Evolutionary conservation across 2,888 invertebrate species (phyloP).

Genomic region (Synanthedon andrenaeformis): DNA sequence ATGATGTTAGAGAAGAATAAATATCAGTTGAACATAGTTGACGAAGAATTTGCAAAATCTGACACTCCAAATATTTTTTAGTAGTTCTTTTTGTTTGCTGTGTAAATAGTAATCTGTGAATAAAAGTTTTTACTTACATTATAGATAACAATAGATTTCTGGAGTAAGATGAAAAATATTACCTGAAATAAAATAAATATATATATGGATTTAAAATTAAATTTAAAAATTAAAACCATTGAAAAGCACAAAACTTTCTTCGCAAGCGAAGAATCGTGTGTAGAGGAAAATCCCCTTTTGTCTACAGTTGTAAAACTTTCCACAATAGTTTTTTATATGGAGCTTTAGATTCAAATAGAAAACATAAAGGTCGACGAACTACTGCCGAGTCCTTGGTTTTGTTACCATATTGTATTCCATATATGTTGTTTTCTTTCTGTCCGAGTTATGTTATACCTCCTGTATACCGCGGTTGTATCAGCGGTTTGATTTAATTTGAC

Average conservation of each 20-base stretch:
- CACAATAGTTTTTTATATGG: conserved; percentile 9
- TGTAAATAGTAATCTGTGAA: too few relatives aligned
- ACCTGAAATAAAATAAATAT: conserved; percentile 46
- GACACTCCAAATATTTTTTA: neutral
- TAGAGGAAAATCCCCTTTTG: neutral
- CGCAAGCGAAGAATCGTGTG: neutral
- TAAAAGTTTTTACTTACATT: neutral
- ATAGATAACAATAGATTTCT: neutral
- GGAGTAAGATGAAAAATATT: conserved; percentile 13
- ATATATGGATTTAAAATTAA: conserved; percentile 3
- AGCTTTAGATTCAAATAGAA: conserved; percentile 6
- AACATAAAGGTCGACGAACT: conserved; percentile 7
- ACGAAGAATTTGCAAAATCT: neutral
- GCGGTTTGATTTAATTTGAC: too few relatives aligned
- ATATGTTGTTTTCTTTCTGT: conserved; percentile 5
- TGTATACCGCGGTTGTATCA: too few relatives aligned
- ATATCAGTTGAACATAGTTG: conserved; percentile 2
- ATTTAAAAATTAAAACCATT: neutral
- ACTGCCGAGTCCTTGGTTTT: conserved; percentile 4
- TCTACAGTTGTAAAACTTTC: conserved; percentile 13
- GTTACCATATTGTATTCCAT: conserved; percentile 7
- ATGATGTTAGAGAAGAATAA: conserved; percentile 10
- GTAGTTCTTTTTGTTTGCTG: neutral
- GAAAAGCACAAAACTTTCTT: neutral
- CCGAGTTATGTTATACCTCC: conserved; percentile 4